These are phyloP conservation scores for Pseudanteris insignis DNA, from an alignment of 2,888 invertebrate genomes.

Conservation along the genomic window DNA sequence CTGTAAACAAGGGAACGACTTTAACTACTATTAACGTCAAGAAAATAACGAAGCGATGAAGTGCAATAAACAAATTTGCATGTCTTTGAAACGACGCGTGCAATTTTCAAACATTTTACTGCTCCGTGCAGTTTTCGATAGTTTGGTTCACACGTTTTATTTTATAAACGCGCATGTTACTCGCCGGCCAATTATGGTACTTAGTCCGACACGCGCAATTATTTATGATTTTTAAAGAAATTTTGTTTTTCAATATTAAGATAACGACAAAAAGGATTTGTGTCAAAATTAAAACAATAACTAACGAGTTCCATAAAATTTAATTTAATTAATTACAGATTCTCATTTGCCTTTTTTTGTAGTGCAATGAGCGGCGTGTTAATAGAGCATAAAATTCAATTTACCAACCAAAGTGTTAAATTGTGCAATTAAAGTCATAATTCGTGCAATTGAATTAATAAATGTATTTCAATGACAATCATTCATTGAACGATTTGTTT, in stretches of 20 bases:
- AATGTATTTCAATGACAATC: too few relatives aligned
- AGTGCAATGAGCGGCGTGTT: too few relatives aligned
- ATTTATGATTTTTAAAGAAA: conserved; percentile 2
- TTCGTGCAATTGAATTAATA: too few relatives aligned
- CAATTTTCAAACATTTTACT: conserved; percentile 24
- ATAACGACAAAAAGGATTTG: not conserved
- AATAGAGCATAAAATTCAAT: too few relatives aligned
- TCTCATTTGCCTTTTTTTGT: too few relatives aligned
- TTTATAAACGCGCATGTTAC: conserved; percentile 9
- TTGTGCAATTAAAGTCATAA: too few relatives aligned
- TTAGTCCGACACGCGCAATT: not conserved
- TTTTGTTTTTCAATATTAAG: conserved; percentile 6
- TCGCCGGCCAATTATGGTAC: conserved; percentile 6
- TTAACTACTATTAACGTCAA: conserved; percentile 21
- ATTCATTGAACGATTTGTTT: too few relatives aligned
- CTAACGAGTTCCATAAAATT: too few relatives aligned
- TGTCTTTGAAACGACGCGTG: conserved; percentile 20
- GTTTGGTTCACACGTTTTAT: conserved; percentile 6
- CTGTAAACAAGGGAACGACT: conserved; percentile 28
- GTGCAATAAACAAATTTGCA: conserved; percentile 29
- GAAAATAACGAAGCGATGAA: conserved; percentile 31
- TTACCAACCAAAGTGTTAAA: too few relatives aligned
- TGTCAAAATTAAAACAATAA: too few relatives aligned
- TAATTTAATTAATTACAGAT: too few relatives aligned
- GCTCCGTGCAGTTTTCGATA: conserved; percentile 11